Evolutionary conservation across 2,113 vertebrate genomes (phyloP).

Genomic region (Entomyzon cyanotis): DNA sequence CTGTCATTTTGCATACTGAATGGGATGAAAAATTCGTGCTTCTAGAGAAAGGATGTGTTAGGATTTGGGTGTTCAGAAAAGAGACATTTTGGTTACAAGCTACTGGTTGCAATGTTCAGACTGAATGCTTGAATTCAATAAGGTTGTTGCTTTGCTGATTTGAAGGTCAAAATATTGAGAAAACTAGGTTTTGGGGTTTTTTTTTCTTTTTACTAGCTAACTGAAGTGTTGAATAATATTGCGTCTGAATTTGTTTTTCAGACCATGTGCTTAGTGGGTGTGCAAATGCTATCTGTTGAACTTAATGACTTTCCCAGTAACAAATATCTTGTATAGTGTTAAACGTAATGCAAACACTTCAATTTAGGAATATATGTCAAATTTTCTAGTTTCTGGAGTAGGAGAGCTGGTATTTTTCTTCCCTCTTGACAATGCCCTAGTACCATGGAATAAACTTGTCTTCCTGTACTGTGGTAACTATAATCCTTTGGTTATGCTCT

Average conservation of each 20-base stretch:
- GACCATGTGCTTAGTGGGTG: conserved; percentile 48
- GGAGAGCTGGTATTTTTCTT: neutral
- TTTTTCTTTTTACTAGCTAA: neutral
- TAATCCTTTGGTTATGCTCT: neutral
- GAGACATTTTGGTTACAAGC: neutral
- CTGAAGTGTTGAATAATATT: neutral
- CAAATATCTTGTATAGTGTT: neutral
- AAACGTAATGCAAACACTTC: neutral
- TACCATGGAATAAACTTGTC: neutral
- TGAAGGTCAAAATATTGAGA: neutral
- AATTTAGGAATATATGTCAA: neutral
- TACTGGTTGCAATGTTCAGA: neutral
- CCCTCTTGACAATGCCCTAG: neutral
- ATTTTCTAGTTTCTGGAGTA: neutral
- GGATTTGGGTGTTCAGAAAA: neutral
- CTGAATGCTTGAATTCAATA: neutral
- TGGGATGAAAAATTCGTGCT: neutral
- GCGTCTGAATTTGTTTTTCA: conserved; percentile 11
- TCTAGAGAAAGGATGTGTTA: neutral
- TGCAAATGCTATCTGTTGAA: neutral
- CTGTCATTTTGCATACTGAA: neutral
- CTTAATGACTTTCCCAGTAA: neutral
- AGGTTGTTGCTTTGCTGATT: neutral
- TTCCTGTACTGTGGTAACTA: neutral
- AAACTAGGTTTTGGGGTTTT: neutral